These are phyloP conservation scores for Caenorhabditis japonica DNA, from an alignment of 2,888 invertebrate species.

Conservation along the genomic window DNA sequence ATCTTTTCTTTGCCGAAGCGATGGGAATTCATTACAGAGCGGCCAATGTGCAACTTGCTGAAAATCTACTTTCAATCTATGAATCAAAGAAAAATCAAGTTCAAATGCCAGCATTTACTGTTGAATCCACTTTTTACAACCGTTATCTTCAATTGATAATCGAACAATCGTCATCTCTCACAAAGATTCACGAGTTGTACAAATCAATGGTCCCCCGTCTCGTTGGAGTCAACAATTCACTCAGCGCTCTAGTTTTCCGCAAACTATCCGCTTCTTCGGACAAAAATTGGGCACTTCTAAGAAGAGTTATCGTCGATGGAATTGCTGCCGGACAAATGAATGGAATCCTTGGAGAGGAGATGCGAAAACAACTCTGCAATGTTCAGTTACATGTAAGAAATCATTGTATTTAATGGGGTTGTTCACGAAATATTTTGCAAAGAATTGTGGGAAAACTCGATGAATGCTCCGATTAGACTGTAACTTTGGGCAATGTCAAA, in stretches of 20 bases:
- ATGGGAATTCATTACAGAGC: slow-evolving; percentile 55
- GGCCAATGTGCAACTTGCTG: slow-evolving; percentile 60
- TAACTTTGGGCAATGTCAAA: too few species aligned
- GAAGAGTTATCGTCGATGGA: slow-evolving; percentile 62
- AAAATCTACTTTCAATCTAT: slow-evolving; percentile 64
- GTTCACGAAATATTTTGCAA: too few species aligned
- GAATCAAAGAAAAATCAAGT: slow-evolving; percentile 62
- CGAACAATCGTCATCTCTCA: slow-evolving; percentile 46
- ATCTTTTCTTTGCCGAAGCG: slow-evolving; percentile 58
- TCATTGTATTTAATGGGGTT: background rate
- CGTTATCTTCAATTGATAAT: slow-evolving; percentile 59
- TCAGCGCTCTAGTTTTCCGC: slow-evolving; percentile 49
- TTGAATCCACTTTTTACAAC: slow-evolving; percentile 63
- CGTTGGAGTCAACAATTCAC: slow-evolving; percentile 61
- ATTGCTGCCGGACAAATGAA: slow-evolving; percentile 58
- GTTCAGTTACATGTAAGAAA: slow-evolving; percentile 58
- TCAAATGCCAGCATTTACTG: slow-evolving; percentile 63
- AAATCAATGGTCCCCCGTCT: slow-evolving; percentile 65
- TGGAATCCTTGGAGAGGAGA: slow-evolving; percentile 14
- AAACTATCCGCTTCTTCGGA: slow-evolving; percentile 38
- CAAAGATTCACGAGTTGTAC: slow-evolving; percentile 62
- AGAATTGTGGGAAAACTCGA: too few species aligned
- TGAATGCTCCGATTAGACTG: too few species aligned
- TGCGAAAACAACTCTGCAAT: slow-evolving; percentile 58
- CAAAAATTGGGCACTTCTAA: slow-evolving; percentile 56